phyloP scores from a whole-genome alignment of 2,888 invertebrate genomes.

The Brassicogethes aeneus region DNA sequence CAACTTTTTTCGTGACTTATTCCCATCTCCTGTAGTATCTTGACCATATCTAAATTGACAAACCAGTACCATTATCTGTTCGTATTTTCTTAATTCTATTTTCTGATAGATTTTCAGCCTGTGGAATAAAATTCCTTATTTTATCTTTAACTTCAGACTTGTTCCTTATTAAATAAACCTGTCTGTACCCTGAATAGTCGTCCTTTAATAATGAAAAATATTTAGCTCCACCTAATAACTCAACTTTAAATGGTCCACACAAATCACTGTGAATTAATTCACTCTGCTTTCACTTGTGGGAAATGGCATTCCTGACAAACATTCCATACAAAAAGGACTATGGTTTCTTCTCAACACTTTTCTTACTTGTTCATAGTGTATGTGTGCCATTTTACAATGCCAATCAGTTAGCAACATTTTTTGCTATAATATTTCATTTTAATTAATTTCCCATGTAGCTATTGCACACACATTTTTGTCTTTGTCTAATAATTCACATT shows the following conservation, averaged over 20 bases:
- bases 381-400: constrained; percentile 9
- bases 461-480: constrained; percentile 1
- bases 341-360: constrained; percentile 6
- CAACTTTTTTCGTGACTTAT: constrained; percentile 6
- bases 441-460: background rate
- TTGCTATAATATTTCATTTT: constrained; percentile 1
- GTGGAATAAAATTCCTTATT: constrained; percentile 8
- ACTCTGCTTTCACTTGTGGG: constrained; percentile 8
- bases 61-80: constrained; percentile 8
- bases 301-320: constrained; percentile 11
- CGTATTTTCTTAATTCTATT: constrained; percentile 7
- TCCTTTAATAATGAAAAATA: constrained; percentile 10
- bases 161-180: constrained; percentile 11
- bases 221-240: constrained; percentile 9
- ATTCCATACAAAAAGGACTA: constrained; percentile 8
- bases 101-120: constrained; percentile 4
- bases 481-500: constrained; percentile 8
- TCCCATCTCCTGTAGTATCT: constrained; percentile 1
- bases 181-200: constrained; percentile 8
- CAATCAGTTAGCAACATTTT: constrained; percentile 7
- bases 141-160: constrained; percentile 11
- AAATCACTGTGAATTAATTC: constrained; percentile 13
- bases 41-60: constrained; percentile 5
- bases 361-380: constrained; percentile 9
- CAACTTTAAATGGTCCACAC: constrained; percentile 12